Evolutionary conservation across 2,113 vertebrate species (phyloP), one percentile per base, ranked within the genome.

Genomic region (Bostrychus sinensis): DNA sequence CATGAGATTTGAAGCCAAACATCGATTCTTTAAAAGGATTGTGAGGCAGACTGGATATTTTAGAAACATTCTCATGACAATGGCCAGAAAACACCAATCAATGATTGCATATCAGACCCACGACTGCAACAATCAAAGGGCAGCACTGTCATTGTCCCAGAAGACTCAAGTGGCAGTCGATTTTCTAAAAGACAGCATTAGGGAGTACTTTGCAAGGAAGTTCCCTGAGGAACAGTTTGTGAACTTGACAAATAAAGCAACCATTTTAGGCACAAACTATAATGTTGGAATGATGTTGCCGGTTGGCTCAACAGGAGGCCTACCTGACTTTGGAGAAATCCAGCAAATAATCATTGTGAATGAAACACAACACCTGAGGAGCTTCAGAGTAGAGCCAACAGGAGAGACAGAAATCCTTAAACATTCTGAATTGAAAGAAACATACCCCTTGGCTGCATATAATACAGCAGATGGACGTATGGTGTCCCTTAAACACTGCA

Each of bases 311-410:
- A 77, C 64, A 34, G 64, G 65, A 77, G 66, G 74, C 9, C 8
- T 75, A 32, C 66, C 70, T 62, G 51, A 78, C 57, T 78, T 81
- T 70, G 61, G 58, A 70, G 69, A 81, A 81, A 70, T 81, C 5
- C 26, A 22, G 2, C 45, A 78, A 64, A 77, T 82, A 54, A 55
- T 78, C 17, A 66, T 75, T 58, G 66, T 78, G 53, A 56, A 59
- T 43, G 43, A 74, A 19, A 77, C 10, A 3, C 66, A 82, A 30
- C 77, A 66, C 28, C 10, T 61, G 25, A 55, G 58, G 65, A 63
- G 70, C 32, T 69, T 68, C 57, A 64, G 61, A 66, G 59, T 72
- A 20, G 68, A 75, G 43, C 59, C 59, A 0, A 70, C 66, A 38
- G 66, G 43, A 46, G 22, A 56, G 6, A 48, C 16, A 16, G 13